Evolutionary conservation across 2,113 vertebrate species (phyloP).

Genomic region (Labeo catla): DNA sequence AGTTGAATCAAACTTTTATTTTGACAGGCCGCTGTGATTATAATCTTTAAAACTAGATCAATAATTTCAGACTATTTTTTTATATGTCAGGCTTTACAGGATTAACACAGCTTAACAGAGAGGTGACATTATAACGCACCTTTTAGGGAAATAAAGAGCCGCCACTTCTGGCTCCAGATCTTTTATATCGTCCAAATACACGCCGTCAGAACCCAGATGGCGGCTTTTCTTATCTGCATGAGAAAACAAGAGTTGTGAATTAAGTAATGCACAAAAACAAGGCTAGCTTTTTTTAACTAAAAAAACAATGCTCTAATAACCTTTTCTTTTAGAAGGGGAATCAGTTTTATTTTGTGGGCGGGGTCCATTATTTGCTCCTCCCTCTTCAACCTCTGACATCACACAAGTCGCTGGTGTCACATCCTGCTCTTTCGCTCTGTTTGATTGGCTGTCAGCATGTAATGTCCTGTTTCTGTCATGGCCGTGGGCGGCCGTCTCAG

Average conservation of each 20-base stretch:
- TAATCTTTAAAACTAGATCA: no score
- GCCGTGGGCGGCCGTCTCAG: slow-evolving; percentile 48
- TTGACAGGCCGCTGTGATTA: no score
- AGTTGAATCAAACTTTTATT: no score
- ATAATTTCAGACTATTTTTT: not conserved
- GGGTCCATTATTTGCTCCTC: slow-evolving; percentile 65
- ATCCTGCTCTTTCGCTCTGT: not conserved
- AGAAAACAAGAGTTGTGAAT: not conserved
- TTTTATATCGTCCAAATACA: slow-evolving; percentile 95
- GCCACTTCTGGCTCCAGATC: slow-evolving; percentile 94
- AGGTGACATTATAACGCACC: slow-evolving; percentile 69
- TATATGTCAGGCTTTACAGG: not conserved
- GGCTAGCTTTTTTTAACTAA: no score
- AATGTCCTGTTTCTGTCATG: not conserved
- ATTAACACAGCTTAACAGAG: not conserved
- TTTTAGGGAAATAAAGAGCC: slow-evolving; percentile 96
- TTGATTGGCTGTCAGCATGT: not conserved
- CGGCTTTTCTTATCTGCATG: slow-evolving; percentile 89
- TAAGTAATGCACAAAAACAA: not conserved
- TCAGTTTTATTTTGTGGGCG: slow-evolving; percentile 77
- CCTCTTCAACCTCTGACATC: slow-evolving; percentile 60
- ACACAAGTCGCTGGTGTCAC: slow-evolving; percentile 17
- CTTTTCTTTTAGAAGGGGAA: slow-evolving; percentile 89
- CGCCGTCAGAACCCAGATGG: slow-evolving; percentile 90
- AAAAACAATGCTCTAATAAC: slow-evolving; percentile 63